Conservation (phyloP, 2,888 invertebrate genomes). For the Oeneis ivallda region DNA sequence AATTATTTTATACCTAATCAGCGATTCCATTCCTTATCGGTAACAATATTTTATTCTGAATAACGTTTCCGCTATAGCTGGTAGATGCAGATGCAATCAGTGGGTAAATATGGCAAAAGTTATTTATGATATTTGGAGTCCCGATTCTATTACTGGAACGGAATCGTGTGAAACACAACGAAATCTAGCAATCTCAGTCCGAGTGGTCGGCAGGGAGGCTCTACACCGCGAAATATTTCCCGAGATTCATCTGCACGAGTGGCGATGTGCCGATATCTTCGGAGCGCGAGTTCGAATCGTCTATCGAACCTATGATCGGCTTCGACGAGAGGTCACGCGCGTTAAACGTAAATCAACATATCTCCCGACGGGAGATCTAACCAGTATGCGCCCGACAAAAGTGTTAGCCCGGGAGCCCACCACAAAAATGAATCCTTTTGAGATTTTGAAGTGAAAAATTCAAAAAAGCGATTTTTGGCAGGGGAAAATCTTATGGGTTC, state of each 20-base stretch:
- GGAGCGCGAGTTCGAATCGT: slow-evolving; percentile 74
- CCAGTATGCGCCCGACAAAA: slow-evolving; percentile 68
- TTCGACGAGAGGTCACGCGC: slow-evolving; percentile 78
- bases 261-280: slow-evolving; percentile 76
- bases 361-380: slow-evolving; percentile 80
- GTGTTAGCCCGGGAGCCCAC: slow-evolving; percentile 5
- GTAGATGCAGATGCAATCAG: slow-evolving; percentile 28
- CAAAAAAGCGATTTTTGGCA: too few relatives aligned
- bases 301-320: slow-evolving; percentile 80
- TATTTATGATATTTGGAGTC: slow-evolving; percentile 46
- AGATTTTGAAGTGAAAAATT: background rate
- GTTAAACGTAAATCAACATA: slow-evolving; percentile 82
- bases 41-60: slow-evolving; percentile 14
- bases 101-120: slow-evolving; percentile 35
- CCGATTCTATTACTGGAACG: slow-evolving; percentile 43
- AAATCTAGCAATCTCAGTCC: slow-evolving; percentile 70
- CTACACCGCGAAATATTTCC: slow-evolving; percentile 74
- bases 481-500: too few relatives aligned
- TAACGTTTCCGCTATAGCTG: slow-evolving; percentile 23
- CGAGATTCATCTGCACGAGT: slow-evolving; percentile 78
- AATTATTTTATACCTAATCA: background rate
- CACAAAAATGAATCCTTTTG: background rate
- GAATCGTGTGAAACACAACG: slow-evolving; percentile 71
- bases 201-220: slow-evolving; percentile 56
- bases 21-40: background rate